phyloP scores from a whole-genome alignment of 1,140 invertebrate species.

The Drosophila sp. region DNA sequence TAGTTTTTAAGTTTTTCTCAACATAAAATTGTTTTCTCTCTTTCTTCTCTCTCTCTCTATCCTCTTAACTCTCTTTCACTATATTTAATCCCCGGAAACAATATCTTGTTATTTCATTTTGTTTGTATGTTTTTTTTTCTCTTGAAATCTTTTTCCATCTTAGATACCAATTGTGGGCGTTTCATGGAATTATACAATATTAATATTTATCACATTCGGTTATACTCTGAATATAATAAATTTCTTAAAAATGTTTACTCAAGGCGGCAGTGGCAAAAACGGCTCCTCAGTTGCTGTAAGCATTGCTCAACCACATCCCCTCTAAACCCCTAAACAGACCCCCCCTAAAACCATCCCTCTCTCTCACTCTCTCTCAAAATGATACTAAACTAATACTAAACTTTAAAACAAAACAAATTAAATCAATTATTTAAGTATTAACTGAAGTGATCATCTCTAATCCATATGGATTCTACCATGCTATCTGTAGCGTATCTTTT shows the following conservation, averaged over 20 bases:
- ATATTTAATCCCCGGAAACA: slow-evolving; percentile 25
- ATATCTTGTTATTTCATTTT: slow-evolving; percentile 47
- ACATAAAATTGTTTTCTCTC: slow-evolving; percentile 14
- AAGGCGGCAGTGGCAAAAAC: slow-evolving; percentile 98
- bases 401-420: background rate
- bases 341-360: background rate
- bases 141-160: slow-evolving; percentile 66
- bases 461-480: background rate
- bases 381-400: slow-evolving; percentile 15
- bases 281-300: slow-evolving; percentile 95
- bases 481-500: background rate
- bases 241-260: slow-evolving; percentile 87
- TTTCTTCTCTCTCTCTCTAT: slow-evolving; percentile 35
- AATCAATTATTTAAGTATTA: background rate
- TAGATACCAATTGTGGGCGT: slow-evolving; percentile 86
- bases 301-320: slow-evolving; percentile 51
- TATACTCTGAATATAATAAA: slow-evolving; percentile 87
- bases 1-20: slow-evolving; percentile 41
- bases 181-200: slow-evolving; percentile 85
- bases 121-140: slow-evolving; percentile 52
- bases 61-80: slow-evolving; percentile 14
- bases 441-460: background rate
- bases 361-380: background rate
- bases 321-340: background rate
- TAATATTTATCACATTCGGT: slow-evolving; percentile 86